A percentile compares a stretch with the other conserved stretches of the same genome.
phyloP scores from a whole-genome alignment of 1,140 invertebrate genomes.

The Prorops nasuta region DNA sequence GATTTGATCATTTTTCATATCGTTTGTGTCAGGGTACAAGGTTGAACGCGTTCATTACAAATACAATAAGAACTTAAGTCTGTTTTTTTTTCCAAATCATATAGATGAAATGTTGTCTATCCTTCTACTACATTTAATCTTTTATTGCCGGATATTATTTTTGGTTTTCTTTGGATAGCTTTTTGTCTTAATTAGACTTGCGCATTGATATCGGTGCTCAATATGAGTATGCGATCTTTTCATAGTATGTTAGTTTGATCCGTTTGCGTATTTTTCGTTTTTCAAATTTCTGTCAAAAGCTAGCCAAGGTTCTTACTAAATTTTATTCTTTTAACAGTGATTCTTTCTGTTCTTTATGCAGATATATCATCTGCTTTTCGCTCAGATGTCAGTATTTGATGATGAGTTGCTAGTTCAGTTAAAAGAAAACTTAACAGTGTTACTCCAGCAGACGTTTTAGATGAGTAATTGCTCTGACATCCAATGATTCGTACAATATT shows the following conservation, averaged over 20 bases:
- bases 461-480: background rate
- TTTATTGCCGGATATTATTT: background rate
- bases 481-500: background rate
- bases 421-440: background rate
- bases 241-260: too few species aligned
- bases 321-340: too few species aligned
- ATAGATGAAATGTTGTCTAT: background rate
- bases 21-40: slow-evolving; percentile 29
- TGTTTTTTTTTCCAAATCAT: background rate
- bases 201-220: background rate
- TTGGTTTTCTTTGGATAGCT: background rate
- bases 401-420: background rate
- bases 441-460: background rate
- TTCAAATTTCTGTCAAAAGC: too few species aligned
- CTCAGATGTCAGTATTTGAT: too few species aligned
- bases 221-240: too few species aligned
- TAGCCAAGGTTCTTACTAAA: too few species aligned
- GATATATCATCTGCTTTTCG: too few species aligned
- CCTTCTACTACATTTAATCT: background rate
- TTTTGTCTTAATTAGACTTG: background rate
- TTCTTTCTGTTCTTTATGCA: too few species aligned
- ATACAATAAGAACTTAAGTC: slow-evolving; percentile 10
- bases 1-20: slow-evolving; percentile 17
- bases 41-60: slow-evolving; percentile 16
- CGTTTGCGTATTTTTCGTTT: too few species aligned